Evolutionary conservation across 2,888 invertebrate species (phyloP).

Genomic region (Ceraclea dissimilis): DNA sequence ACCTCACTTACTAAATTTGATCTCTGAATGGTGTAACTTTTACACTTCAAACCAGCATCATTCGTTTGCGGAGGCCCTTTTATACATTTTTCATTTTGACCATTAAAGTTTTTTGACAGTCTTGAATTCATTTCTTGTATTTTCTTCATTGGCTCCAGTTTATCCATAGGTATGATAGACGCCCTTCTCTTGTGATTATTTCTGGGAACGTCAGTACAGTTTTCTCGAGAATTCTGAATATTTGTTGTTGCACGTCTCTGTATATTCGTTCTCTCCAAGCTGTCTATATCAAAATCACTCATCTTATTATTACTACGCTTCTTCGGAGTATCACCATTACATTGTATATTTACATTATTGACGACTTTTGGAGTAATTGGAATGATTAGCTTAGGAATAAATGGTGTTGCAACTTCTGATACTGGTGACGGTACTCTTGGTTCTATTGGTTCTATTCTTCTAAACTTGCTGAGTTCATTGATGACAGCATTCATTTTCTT

Average conservation of each 20-base stretch:
- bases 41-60: slow-evolving; percentile 3
- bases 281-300: slow-evolving; percentile 43
- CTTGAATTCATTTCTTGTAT: slow-evolving; percentile 34
- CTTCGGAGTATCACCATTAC: not conserved
- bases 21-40: slow-evolving; percentile 16
- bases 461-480: slow-evolving; percentile 45
- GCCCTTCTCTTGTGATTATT: slow-evolving; percentile 19
- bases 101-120: slow-evolving; percentile 41
- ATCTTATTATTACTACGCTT: not conserved
- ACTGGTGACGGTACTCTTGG: slow-evolving; percentile 32
- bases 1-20: slow-evolving; percentile 55
- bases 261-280: slow-evolving; percentile 44
- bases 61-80: slow-evolving; percentile 4
- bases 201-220: slow-evolving; percentile 34
- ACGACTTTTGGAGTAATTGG: slow-evolving; percentile 32
- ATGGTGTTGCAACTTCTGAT: slow-evolving; percentile 33
- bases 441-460: slow-evolving; percentile 36
- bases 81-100: slow-evolving; percentile 12
- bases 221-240: slow-evolving; percentile 37
- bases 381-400: slow-evolving; percentile 42
- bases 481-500: slow-evolving; percentile 57
- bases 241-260: slow-evolving; percentile 37
- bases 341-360: not conserved
- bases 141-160: slow-evolving; percentile 30
- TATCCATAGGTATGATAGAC: slow-evolving; percentile 30